These are phyloP conservation scores for Parazoanthus swiftii DNA, from an alignment of 92 coral and sea anemone species.

Conservation along the genomic window DNA sequence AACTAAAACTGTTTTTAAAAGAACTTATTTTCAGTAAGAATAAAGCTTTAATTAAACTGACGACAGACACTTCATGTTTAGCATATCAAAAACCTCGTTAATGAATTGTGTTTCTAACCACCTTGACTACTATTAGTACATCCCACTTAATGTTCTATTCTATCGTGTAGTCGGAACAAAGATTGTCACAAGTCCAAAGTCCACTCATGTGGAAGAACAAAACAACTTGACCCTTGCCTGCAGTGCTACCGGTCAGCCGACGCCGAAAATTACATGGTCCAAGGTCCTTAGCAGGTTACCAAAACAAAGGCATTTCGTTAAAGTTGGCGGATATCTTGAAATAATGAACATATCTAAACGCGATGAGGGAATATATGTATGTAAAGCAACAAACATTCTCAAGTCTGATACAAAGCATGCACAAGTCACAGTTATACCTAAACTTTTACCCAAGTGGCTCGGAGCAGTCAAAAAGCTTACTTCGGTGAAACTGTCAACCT, in stretches of 20 bases:
- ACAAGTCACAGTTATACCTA: constrained; percentile 11
- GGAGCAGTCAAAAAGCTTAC: neutral
- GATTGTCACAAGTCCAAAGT: too few relatives aligned
- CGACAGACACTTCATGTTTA: too few relatives aligned
- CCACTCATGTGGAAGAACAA: too few relatives aligned
- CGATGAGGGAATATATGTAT: constrained; percentile 16
- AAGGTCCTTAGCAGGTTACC: constrained; percentile 4
- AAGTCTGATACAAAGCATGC: constrained; percentile 19
- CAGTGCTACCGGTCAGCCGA: constrained; percentile 24
- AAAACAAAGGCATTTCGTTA: neutral
- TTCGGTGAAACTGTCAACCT: neutral
- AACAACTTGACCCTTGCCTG: neutral
- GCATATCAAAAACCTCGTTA: too few relatives aligned
- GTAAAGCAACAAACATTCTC: constrained; percentile 5
- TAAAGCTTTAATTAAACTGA: too few relatives aligned
- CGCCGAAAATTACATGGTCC: constrained; percentile 23
- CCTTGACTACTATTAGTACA: too few relatives aligned
- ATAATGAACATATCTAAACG: neutral
- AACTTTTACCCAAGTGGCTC: neutral
- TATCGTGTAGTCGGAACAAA: too few relatives aligned
- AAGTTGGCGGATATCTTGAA: neutral
- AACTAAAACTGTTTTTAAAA: too few relatives aligned
- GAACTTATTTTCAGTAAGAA: too few relatives aligned
- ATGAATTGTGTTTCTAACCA: too few relatives aligned
- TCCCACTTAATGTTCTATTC: too few relatives aligned